Base-by-base conservation (phyloP, 1,140 invertebrate species). In the Odontomachus brunneus region DNA sequence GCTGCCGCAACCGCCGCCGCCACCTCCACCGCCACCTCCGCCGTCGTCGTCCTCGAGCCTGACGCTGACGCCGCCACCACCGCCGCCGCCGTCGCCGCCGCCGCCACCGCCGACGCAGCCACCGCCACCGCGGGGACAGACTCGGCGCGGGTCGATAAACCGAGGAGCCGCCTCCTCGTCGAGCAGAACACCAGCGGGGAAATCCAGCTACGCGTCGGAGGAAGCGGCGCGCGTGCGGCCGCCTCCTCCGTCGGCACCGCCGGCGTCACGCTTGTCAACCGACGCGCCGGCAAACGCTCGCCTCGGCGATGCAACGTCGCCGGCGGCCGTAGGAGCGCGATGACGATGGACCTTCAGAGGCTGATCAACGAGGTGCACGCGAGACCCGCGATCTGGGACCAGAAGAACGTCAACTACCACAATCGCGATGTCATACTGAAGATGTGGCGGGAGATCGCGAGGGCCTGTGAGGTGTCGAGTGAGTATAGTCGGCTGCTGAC, bases 331-430 rank as follows among this genome's bases (percentile, higher is more conserved):
- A 88, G 83, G 51, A 88, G 76, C 72, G 84, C 89, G 78, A 81
- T 76, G 84, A 87, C 80, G 75, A 91, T 91, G 90, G 90, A 91
- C 81, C 87, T 91, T 19, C 89, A 91, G 83, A 90, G 88, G 86
- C 85, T 91, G 63, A 91, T 91, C 69, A 88, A 66, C 51, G 90
- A 91, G 75, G 90, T 91, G 26, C 88, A 91, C 63, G 90, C 89
- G 11, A 89, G 90, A 51, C 90, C 90, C n/a, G 90, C 90, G 26
- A 91, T 91, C 67, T 91, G 90, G 90, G 90, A 91, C 84, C 90
- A 91, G 82, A 91, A 91, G 83, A 91, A 91, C 51, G 89, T 89
- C 67, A 87, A 91, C 85, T 91, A 91, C 75, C 90, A 91, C 82
- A 91, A 91, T 78, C 89, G 90, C 73, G 90, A 91, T 49, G 87